Evolutionary conservation across 2,888 invertebrate genomes (phyloP), one percentile per base, ranked within the genome.

Genomic region (Pyrgus malvae): DNA sequence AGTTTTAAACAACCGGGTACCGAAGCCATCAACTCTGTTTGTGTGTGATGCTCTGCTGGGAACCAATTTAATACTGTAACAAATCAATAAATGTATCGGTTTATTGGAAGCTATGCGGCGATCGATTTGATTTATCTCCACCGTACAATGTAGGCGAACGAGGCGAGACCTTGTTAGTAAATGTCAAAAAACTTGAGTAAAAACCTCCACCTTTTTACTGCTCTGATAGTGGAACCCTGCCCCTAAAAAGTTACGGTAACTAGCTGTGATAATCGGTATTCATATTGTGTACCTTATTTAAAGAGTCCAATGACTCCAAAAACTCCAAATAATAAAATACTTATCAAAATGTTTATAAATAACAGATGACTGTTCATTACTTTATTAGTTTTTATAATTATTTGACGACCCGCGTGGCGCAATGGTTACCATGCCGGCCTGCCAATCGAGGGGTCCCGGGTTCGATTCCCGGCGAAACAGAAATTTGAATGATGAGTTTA

Each of bases 81-180:
- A 90, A 89, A 90, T 90, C 87, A 89, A 89, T 90, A 90, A 89
- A 90, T 86, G 85, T 88, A 82, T 87, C 88, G 83, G 80, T 89
- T 89, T 90, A 88, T 89, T 89, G 83, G 87, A 83, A 88, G 84
- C 87, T 82, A 82, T 83, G 85, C 80, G 78, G 79, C 74, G 82
- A 86, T 80, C 85, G 81, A 87, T 89, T 88, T 86, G 86, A 87
- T 90, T 88, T 88, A 86, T 88, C 82, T 76, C 75, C 66, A 72
- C 71, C 72, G 72, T 74, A 83, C 83, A 83, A 81, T 79, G 78
- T 78, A 75, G 74, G 69, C 71, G 68, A 77, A 76, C 79, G 80
- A 75, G 69, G 70, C 74, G 78, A 76, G 70, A 79, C 79, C 89
- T 89, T 88, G 89, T 89, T 90, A 89, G 88, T 83, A 83, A 84